Base-by-base conservation (phyloP, 2,797 vertebrate genomes). In the Gymnodraco acuticeps region DNA sequence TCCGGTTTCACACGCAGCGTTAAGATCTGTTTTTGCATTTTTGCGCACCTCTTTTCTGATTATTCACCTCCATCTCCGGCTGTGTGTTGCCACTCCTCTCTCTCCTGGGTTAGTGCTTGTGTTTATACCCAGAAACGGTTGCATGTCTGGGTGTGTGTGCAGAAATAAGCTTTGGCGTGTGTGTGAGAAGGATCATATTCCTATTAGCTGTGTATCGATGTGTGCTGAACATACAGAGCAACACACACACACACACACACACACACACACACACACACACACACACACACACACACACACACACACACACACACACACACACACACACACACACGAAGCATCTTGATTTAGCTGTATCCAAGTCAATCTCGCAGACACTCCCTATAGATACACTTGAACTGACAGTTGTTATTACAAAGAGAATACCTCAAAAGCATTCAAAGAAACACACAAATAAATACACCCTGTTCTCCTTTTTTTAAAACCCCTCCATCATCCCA, bases 401-500 rank as follows among this genome's bases (percentile, higher is more conserved):
- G 75, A 90, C 88, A 88, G 88, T 81, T 87, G 82, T 73, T 80
- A 70, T 80, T 71, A 63, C 64, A 61, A 64, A 66, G 75, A 87
- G 64, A 81, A 77, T 33, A 56, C 76, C 68, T 67, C 62, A 41
- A 41, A 72, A 69, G 60, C 73, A 70, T 78, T 77, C 50, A 66
- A 46, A 54, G 10, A 60, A 67, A 58, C 68, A 23, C 50, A 61
- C 43, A 33, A 59, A 27, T 15, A 77, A 15, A 60, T 38, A 51
- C 64, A 68, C 63, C 64, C 70, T 27, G 46, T 43, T 13, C 70
- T 64, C 16, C 46, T 68, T 63, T 8, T 1, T 46, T 48, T 72
- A 56, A 38, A 27, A 55, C 56, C 38, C 16, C 66, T 48, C 65
- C 12, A 63, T 61, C 75, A 55, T 52, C 48, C 58, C 38, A 43